Conservation (phyloP, 2,888 invertebrate species). For the Steinernema scapterisci region DNA sequence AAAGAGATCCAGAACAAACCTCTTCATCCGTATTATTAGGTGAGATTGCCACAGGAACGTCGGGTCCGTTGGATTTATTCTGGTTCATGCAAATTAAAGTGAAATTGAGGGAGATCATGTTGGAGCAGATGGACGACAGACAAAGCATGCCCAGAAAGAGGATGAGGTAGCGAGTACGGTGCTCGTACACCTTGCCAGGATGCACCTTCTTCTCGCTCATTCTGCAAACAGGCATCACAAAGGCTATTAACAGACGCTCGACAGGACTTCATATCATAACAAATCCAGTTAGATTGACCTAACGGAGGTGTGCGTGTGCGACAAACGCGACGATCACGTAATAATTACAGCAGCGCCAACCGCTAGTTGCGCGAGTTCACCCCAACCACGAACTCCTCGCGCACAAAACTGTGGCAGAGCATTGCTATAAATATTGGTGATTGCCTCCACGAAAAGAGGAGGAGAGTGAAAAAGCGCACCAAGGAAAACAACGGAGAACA, state of each 20-base stretch:
- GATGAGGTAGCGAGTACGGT: slow-evolving; percentile 42
- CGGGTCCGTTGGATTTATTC: not conserved
- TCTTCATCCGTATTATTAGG: not conserved
- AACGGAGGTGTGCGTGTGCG: slow-evolving; percentile 8
- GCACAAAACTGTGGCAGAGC: not conserved
- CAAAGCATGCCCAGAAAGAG: slow-evolving; percentile 42
- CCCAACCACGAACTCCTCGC: not conserved
- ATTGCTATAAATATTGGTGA: not conserved
- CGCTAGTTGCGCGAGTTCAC: slow-evolving; percentile 30
- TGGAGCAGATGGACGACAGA: slow-evolving; percentile 56
- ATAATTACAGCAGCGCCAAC: slow-evolving; percentile 23
- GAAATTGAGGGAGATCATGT: slow-evolving; percentile 62
- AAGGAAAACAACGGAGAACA: not conserved
- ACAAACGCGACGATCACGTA: slow-evolving; percentile 29
- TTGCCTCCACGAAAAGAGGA: too few relatives aligned
- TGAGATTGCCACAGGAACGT: not conserved
- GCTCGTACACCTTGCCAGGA: slow-evolving; percentile 29
- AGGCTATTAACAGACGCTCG: not conserved
- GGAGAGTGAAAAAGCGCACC: too few relatives aligned
- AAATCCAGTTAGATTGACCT: slow-evolving; percentile 6
- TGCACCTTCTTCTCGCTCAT: slow-evolving; percentile 23
- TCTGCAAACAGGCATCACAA: not conserved
- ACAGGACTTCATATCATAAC: not conserved
- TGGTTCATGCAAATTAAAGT: slow-evolving; percentile 60
- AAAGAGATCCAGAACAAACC: too few relatives aligned